Evolutionary conservation across 2,888 invertebrate species (phyloP).

Genomic region (Hydriomena furcata): DNA sequence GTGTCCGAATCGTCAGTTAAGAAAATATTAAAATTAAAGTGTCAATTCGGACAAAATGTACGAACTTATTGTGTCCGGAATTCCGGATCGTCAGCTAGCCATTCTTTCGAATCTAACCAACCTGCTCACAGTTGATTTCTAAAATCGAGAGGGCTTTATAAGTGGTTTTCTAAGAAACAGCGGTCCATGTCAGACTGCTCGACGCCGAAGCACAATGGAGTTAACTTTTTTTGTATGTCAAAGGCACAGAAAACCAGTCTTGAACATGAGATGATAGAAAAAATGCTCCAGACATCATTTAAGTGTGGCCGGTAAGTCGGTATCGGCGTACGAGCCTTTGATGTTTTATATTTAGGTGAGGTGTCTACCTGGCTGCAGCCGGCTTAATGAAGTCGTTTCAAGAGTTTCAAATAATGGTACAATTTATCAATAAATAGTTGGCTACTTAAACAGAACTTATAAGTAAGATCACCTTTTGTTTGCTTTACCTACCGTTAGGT

Average conservation of each 20-base stretch:
- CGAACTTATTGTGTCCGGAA: no score
- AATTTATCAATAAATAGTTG: constrained; percentile 31
- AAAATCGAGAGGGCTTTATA: constrained; percentile 40
- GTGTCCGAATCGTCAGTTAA: no score
- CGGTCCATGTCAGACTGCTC: constrained; percentile 73
- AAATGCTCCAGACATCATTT: constrained; percentile 63
- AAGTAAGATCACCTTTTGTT: neutral
- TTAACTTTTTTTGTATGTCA: constrained; percentile 61
- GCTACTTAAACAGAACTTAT: constrained; percentile 14
- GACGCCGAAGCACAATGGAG: constrained; percentile 75
- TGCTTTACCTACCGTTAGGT: neutral
- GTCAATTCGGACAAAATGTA: no score
- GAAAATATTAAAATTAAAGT: no score
- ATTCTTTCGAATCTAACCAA: constrained; percentile 18
- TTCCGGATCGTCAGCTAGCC: no score
- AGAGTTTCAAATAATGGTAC: constrained; percentile 47
- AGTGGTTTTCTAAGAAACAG: constrained; percentile 68
- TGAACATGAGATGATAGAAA: constrained; percentile 62
- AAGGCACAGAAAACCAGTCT: constrained; percentile 63
- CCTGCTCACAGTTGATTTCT: constrained; percentile 33
- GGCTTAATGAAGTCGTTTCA: constrained; percentile 57
- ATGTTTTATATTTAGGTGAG: constrained; percentile 62
- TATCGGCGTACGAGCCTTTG: constrained; percentile 58
- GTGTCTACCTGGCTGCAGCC: constrained; percentile 52
- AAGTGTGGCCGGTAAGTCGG: constrained; percentile 60